Base-by-base conservation (phyloP, 2,888 invertebrate species). In the Lithophane leautieri region DNA sequence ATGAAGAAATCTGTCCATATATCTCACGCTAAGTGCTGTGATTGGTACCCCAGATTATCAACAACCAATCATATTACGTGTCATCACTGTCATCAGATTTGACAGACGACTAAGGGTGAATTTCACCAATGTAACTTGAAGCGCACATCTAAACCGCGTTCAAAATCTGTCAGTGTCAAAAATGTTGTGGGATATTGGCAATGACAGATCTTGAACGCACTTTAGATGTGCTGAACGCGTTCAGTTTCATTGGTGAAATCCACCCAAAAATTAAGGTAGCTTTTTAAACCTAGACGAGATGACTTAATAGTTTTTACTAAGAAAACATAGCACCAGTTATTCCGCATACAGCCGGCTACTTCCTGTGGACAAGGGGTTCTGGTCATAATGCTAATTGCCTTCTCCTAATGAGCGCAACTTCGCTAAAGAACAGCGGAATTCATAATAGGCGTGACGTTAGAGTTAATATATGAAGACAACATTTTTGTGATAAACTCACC, bases 331-430 rank as follows among this genome's bases (percentile, higher is more conserved):
- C 40, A 52, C 19, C 12, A 58, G n/a, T 25, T 47, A n/a, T 25
- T 76, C 44, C 28, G 16, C 34, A 34, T 11, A 52, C 62, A 83
- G 63, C 40, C 40, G 9, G 58, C 50, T 60, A 70, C 63, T 54
- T 50, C 6, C 56, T n/a, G 22, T n/a, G 82, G 70, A 82, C 82
- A 68, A 85, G 82, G 25, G 68, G 47, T 61, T 44, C 84, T 73
- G 86, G 83, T 62, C 83, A 65, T 73, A 83, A 83, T 58, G 58
- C 84, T 83, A 86, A 83, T 83, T 83, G 82, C 58, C 62, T 56
- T 52, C 63, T 58, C 52, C 82, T 83, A 86, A 83, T 83, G 86
- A 83, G 86, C 82, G 44, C 54, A 44, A 70, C 83, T 40, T 12
- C 34, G 61, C 81, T 56, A 50, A 52, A 56, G 65, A 66, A 68